These are phyloP conservation scores for Hexactinellida sp. DNA, from an alignment of 37 sponge, comb jelly and placozoan genomes.

Conservation along the genomic window DNA sequence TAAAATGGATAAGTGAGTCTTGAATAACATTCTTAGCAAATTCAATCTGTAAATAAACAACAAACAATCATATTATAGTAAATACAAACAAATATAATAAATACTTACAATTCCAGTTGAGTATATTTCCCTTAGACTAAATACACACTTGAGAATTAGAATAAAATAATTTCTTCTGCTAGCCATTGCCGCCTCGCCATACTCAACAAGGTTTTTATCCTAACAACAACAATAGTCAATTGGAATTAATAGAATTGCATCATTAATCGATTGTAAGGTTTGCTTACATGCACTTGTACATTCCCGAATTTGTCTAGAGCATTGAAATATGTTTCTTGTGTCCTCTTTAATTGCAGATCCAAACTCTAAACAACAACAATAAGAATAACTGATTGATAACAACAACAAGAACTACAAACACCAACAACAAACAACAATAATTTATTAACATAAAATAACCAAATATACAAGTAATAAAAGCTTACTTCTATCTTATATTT, in stretches of 20 bases:
- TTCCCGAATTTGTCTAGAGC: conserved; percentile 1
- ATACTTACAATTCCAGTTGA: neutral
- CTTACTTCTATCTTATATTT: neutral
- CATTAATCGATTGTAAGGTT: neutral
- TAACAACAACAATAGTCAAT: neutral
- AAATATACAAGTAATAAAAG: neutral
- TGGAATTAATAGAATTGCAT: neutral
- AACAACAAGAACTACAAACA: neutral
- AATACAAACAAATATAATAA: neutral
- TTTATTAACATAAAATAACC: neutral
- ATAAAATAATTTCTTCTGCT: neutral
- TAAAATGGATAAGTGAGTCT: neutral
- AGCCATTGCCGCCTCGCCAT: neutral
- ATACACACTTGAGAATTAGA: conserved; percentile 11
- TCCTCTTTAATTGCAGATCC: neutral
- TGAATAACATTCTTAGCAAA: neutral
- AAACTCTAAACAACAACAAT: neutral
- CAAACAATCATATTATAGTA: neutral
- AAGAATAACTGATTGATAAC: neutral
- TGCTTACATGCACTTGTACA: neutral
- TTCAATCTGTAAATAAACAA: neutral
- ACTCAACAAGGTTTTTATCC: neutral
- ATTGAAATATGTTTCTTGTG: conserved; percentile 17
- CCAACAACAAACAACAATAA: neutral
- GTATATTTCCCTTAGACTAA: neutral